These are phyloP conservation scores for Trachemys scripta DNA, from an alignment of 2,113 vertebrate species.

Conservation along the genomic window DNA sequence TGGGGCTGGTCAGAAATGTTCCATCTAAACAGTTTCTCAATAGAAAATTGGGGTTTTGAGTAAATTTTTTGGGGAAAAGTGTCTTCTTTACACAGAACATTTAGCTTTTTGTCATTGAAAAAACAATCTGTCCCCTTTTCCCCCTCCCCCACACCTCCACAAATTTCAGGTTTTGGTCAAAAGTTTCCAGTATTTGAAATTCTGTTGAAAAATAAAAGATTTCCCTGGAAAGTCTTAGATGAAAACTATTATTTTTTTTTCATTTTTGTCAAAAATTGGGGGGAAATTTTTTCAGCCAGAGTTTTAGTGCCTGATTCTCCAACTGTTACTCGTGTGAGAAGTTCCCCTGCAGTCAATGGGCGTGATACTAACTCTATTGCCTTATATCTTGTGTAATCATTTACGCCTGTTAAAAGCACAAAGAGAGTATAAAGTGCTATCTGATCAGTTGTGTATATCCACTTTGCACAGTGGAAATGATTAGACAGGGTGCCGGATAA, in stretches of 20 bases:
- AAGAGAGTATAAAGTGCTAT: neutral
- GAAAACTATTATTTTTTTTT: neutral
- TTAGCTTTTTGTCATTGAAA: neutral
- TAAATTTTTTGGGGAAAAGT: neutral
- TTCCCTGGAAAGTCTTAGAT: neutral
- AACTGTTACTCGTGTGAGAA: neutral
- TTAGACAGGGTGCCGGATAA: neutral
- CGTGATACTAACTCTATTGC: neutral
- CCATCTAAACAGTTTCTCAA: neutral
- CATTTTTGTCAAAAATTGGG: neutral
- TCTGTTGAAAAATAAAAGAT: neutral
- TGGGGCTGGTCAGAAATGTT: neutral
- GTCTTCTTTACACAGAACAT: neutral
- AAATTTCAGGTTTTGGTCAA: neutral
- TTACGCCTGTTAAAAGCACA: neutral
- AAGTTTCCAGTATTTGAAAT: neutral
- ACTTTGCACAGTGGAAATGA: neutral
- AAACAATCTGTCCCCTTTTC: fast-evolving
- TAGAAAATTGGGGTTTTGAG: neutral
- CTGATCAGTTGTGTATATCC: neutral
- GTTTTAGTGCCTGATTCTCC: neutral
- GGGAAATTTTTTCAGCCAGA: neutral
- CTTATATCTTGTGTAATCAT: neutral
- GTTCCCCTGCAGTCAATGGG: neutral
- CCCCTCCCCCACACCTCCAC: too few relatives aligned